phyloP scores from a whole-genome alignment of 2,888 invertebrate genomes.

The Koerneria pararmatus region DNA sequence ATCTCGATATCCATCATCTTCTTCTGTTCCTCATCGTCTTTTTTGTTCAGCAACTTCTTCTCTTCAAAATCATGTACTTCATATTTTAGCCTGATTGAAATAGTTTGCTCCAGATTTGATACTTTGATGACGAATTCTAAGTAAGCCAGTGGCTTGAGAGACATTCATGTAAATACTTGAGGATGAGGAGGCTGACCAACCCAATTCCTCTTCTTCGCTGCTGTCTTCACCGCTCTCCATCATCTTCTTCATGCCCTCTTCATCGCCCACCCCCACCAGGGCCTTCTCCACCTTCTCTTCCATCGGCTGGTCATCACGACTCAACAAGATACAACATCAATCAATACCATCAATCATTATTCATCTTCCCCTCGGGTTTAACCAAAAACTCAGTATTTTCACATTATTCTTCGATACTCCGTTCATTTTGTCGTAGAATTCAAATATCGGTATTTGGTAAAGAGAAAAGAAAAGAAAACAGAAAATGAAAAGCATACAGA shows the following conservation, averaged over 20 bases:
- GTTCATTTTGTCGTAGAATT: too few relatives aligned
- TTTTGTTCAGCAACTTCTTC: constrained; percentile 34
- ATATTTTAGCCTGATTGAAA: not conserved
- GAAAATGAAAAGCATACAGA: too few relatives aligned
- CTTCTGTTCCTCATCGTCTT: constrained; percentile 31
- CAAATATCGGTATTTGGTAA: too few relatives aligned
- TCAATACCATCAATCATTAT: too few relatives aligned
- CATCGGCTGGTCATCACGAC: constrained; percentile 49
- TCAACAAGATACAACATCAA: too few relatives aligned
- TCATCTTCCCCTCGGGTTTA: too few relatives aligned
- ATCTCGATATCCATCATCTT: constrained; percentile 36
- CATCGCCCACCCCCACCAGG: constrained; percentile 83
- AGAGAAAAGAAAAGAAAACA: too few relatives aligned
- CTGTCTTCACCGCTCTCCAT: constrained; percentile 73
- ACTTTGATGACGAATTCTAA: constrained; percentile 1
- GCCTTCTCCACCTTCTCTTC: constrained; percentile 73
- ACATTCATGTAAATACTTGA: not conserved
- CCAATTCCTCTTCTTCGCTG: constrained; percentile 78
- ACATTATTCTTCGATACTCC: too few relatives aligned
- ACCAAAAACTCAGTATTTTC: too few relatives aligned
- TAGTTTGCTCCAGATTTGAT: not conserved
- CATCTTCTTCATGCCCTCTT: constrained; percentile 79
- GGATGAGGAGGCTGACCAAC: constrained; percentile 48
- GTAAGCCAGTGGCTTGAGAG: not conserved
- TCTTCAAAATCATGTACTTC: constrained; percentile 28